phyloP scores from a whole-genome alignment of 1,140 invertebrate genomes.

The Micrasema minimum region DNA sequence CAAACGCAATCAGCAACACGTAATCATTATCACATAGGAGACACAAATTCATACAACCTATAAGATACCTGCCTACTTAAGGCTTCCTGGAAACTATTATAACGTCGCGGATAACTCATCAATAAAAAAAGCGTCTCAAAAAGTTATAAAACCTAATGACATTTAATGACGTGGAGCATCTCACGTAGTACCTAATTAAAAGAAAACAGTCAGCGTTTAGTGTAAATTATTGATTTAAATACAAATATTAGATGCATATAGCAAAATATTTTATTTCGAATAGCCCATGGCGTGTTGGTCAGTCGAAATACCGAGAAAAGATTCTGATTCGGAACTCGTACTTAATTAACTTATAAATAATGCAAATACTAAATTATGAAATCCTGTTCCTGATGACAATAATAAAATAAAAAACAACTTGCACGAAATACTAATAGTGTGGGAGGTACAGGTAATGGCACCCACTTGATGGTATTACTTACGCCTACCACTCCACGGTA shows the following conservation, averaged over 20 bases:
- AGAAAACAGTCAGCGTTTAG: no score
- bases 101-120: no score
- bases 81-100: background rate
- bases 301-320: background rate
- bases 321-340: background rate
- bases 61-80: background rate
- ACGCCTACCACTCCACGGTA: background rate
- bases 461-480: background rate
- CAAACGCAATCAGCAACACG: background rate
- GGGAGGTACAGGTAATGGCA: constrained; percentile 4
- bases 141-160: no score
- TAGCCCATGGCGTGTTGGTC: background rate
- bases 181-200: no score
- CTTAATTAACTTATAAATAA: background rate
- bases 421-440: background rate
- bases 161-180: no score
- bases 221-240: no score
- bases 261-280: no score
- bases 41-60: background rate
- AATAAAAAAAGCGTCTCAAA: background rate
- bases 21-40: background rate
- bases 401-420: constrained; percentile 9
- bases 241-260: no score
- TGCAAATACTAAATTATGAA: background rate
- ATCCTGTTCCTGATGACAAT: background rate